Percentiles rank a stretch among this genome's conserved stretches.
These are phyloP conservation scores for Mycalesis mineus DNA, from an alignment of 2,888 invertebrate species.

Conservation along the genomic window DNA sequence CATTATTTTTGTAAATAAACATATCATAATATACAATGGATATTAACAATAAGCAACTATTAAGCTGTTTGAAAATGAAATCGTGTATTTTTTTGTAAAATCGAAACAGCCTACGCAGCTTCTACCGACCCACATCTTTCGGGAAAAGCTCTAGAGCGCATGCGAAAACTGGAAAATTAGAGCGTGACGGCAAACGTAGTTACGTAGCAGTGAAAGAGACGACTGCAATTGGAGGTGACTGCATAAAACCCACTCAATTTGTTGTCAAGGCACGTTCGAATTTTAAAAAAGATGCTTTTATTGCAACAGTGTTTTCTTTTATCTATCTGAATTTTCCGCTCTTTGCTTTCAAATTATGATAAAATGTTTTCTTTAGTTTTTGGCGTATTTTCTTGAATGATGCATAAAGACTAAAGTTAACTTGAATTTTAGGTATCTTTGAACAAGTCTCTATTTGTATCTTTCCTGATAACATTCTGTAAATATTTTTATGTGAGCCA, in stretches of 20 bases:
- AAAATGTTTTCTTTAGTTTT: neutral
- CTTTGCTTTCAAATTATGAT: neutral
- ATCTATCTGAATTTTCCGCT: conserved; percentile 8
- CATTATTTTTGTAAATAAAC: too few relatives aligned
- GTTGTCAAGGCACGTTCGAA: conserved; percentile 62
- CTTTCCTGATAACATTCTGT: too few relatives aligned
- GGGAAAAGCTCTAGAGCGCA: conserved; percentile 63
- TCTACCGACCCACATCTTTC: conserved; percentile 59
- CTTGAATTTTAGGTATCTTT: too few relatives aligned
- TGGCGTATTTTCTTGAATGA: neutral
- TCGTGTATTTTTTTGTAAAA: conserved; percentile 8
- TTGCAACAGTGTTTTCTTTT: conserved; percentile 20
- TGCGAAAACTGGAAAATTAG: conserved; percentile 59
- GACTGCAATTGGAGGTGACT: conserved; percentile 38
- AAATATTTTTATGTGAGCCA: too few relatives aligned
- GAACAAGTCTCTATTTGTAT: too few relatives aligned
- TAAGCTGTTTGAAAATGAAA: neutral
- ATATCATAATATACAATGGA: too few relatives aligned
- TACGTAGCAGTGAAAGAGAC: conserved; percentile 43
- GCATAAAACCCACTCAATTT: conserved; percentile 63
- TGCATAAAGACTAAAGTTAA: too few relatives aligned
- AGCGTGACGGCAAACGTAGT: conserved; percentile 41
- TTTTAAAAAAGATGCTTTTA: conserved; percentile 42
- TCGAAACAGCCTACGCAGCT: conserved; percentile 55
- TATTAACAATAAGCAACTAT: too few relatives aligned